Conservation (phyloP, 1,140 invertebrate genomes). For the Steinernema feltiae region DNA sequence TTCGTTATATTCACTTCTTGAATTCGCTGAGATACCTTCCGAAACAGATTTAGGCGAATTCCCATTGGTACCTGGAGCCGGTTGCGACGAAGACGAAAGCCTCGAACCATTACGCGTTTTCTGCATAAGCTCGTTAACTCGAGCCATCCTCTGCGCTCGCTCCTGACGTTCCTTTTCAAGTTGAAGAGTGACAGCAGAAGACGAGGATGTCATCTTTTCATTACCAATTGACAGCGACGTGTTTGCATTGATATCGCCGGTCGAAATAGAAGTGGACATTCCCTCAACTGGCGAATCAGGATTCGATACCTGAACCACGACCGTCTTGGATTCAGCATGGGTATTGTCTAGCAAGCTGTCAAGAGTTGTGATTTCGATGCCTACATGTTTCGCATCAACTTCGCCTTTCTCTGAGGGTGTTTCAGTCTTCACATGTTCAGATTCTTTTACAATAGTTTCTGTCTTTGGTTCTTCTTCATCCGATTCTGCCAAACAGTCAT, state of each 20-base stretch:
- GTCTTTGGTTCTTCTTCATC: not conserved
- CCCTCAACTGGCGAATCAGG: not conserved
- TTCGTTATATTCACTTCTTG: too few species aligned
- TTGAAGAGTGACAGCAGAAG: not conserved
- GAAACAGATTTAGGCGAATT: not conserved
- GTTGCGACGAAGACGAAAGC: not conserved
- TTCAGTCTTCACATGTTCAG: not conserved
- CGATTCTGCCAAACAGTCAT: not conserved
- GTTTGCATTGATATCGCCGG: not conserved
- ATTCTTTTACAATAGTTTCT: not conserved
- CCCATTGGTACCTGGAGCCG: not conserved
- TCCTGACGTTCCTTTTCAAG: conserved; percentile 1
- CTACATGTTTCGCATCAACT: too few species aligned
- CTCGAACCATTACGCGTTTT: not conserved
- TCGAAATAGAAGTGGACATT: not conserved
- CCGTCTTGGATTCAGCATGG: too few species aligned
- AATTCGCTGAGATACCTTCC: not conserved
- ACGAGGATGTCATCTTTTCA: not conserved
- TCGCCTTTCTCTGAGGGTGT: not conserved
- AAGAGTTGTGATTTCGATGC: too few species aligned
- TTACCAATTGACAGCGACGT: not conserved
- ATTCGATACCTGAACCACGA: too few species aligned
- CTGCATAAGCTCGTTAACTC: not conserved
- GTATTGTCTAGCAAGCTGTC: too few species aligned
- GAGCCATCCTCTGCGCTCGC: not conserved